Base-by-base conservation (phyloP, 2,888 invertebrate species). In the Lepidocyrtoides sp. region DNA sequence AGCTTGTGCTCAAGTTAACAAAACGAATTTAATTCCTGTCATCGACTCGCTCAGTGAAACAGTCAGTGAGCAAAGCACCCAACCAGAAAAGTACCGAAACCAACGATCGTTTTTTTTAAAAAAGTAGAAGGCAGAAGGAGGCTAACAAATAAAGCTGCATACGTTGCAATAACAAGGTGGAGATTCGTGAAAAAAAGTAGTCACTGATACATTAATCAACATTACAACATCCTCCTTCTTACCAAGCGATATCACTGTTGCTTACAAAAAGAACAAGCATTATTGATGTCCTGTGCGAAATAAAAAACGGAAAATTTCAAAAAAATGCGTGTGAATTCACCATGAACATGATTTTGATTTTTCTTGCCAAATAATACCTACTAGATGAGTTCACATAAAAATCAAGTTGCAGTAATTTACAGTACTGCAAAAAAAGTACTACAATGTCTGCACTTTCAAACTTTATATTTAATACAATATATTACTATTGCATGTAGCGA, bases 11-110 rank as follows among this genome's bases (percentile, higher is more conserved):
- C 32, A 69, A 69, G 36, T 17, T 69, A 32, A 32, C 44, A 20
- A 82, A 48, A 63, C 17, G 32, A 66, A 66, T 63, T 83, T n/a
- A 66, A 83, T 51, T 48, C 66, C 48, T 83, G 83, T 83, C 83
- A 81, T 20, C 60, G 57, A 81, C 60, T 83, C 41, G 23, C 20
- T 63, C 60, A 63, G 23, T 69, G 66, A 66, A 20, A 41, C 26
- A 32, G 66, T 69, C 66, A n/a, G 66, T 69, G 36, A 69, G 66
- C 66, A 69, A 60, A 36, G 66, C 66, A 69, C 66, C 66, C 66
- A 36, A 36, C 17, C 66, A 69, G 66, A 69, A 69, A 69, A 69
- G 36, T 69, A 69, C 8, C 66, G 20, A 36, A 69, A n/a, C n/a
- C n/a, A n/a, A n/a, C n/a, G 17, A 69, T 17, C 14, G 2, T 69